A percentile compares a stretch with the other conserved stretches of the same genome.
phyloP scores from a whole-genome alignment of 2,113 vertebrate genomes.

The Rhegmatorhina hoffmannsi region DNA sequence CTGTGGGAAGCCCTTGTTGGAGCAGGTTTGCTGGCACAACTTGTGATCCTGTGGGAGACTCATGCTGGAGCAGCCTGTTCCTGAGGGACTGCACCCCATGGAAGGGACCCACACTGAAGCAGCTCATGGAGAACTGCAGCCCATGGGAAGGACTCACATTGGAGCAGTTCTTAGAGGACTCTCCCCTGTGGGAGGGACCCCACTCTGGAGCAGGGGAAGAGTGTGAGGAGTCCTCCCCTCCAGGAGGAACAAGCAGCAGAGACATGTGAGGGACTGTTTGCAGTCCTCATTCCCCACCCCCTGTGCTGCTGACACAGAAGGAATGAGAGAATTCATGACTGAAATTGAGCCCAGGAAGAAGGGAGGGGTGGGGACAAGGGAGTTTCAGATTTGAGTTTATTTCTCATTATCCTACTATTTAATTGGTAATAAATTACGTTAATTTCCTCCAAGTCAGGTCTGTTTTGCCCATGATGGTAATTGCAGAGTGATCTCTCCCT shows the following conservation, averaged over 20 bases:
- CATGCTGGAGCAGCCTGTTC: background rate
- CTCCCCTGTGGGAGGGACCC: too few relatives aligned
- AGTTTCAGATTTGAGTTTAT: background rate
- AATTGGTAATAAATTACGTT: background rate
- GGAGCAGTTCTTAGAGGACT: background rate
- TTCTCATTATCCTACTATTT: background rate
- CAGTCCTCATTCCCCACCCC: background rate
- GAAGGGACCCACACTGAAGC: background rate
- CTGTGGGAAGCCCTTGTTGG: background rate
- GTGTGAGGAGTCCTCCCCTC: background rate
- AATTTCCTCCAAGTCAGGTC: background rate
- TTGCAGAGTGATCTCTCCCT: background rate
- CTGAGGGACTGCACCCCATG: background rate
- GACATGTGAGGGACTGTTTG: background rate
- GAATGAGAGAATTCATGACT: background rate
- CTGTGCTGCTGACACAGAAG: background rate
- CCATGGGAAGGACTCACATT: background rate
- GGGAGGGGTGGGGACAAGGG: background rate
- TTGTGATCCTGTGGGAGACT: background rate
- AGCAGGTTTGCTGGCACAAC: background rate
- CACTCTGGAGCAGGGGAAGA: background rate
- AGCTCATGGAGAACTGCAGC: background rate
- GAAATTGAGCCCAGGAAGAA: background rate
- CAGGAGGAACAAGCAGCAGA: background rate
- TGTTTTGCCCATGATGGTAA: background rate